phyloP scores from a whole-genome alignment of 2,888 invertebrate genomes.

The Caenorhabditis imperialis region DNA sequence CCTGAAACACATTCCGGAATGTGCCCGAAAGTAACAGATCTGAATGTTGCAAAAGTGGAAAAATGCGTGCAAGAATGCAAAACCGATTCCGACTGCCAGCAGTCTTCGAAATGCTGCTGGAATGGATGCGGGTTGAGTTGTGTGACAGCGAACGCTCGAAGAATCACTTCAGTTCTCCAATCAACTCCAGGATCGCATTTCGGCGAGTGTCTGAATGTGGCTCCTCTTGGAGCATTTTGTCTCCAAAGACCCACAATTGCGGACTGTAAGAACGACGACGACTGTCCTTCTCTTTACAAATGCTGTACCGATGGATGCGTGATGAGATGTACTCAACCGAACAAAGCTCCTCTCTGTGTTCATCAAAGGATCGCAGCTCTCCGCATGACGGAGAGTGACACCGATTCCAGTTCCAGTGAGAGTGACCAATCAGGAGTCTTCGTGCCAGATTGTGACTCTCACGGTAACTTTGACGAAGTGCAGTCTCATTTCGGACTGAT shows the following conservation, averaged over 20 bases:
- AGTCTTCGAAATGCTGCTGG: slow-evolving; percentile 72
- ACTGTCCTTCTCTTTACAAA: slow-evolving; percentile 69
- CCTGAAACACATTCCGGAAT: slow-evolving; percentile 52
- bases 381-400: slow-evolving; percentile 16
- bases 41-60: slow-evolving; percentile 47
- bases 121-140: slow-evolving; percentile 75
- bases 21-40: slow-evolving; percentile 60
- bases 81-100: slow-evolving; percentile 67
- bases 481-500: slow-evolving; percentile 66
- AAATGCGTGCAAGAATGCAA: slow-evolving; percentile 63
- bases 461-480: slow-evolving; percentile 65
- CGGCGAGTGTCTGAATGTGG: slow-evolving; percentile 56
- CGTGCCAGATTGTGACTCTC: slow-evolving; percentile 63
- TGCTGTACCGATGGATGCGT: slow-evolving; percentile 76
- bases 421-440: slow-evolving; percentile 28
- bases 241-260: slow-evolving; percentile 52
- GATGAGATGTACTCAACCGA: slow-evolving; percentile 63
- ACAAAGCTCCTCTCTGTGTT: slow-evolving; percentile 53
- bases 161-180: slow-evolving; percentile 29
- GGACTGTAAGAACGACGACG: slow-evolving; percentile 64
- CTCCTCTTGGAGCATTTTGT: slow-evolving; percentile 58
- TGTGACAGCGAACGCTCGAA: slow-evolving; percentile 8
- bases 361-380: slow-evolving; percentile 47
- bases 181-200: slow-evolving; percentile 25
- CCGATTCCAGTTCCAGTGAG: slow-evolving; percentile 15